phyloP scores from a whole-genome alignment of 1,140 invertebrate species.

The Bombus pascuorum region DNA sequence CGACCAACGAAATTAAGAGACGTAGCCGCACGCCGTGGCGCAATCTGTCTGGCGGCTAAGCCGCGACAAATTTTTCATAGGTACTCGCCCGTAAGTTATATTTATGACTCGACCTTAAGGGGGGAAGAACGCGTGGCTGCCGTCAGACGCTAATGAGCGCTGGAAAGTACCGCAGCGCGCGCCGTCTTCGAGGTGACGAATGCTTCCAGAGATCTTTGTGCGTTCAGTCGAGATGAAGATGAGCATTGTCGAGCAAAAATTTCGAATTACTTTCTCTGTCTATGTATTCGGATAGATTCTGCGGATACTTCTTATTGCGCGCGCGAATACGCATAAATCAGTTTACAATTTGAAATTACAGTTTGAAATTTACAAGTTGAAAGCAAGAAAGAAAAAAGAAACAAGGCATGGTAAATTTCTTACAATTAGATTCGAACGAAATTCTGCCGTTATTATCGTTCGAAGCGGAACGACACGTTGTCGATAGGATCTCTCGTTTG shows the following conservation, averaged over 20 bases:
- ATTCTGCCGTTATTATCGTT: not conserved
- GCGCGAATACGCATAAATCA: rapidly evolving
- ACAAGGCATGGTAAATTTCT: too few relatives aligned
- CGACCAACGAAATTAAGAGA: constrained; percentile 50
- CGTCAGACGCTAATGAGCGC: constrained; percentile 72
- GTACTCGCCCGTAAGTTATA: constrained; percentile 70
- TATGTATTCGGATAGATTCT: not conserved
- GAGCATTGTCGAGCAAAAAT: not conserved
- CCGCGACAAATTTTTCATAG: constrained; percentile 73
- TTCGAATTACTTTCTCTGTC: not conserved
- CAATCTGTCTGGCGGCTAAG: constrained; percentile 67
- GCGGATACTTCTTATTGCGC: too few relatives aligned
- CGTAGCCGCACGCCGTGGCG: constrained; percentile 43
- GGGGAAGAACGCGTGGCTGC: constrained; percentile 57
- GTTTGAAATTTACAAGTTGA: not conserved
- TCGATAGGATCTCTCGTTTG: not conserved
- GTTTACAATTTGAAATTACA: too few relatives aligned
- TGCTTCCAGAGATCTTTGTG: constrained; percentile 61
- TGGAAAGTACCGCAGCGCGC: constrained; percentile 46
- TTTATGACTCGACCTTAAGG: constrained; percentile 73
- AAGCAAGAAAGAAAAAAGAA: rapidly evolving
- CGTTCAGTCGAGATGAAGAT: not conserved
- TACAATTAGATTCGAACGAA: not conserved
- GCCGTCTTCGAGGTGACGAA: constrained; percentile 64
- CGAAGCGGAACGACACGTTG: not conserved